Percentiles rank a stretch among this genome's conserved stretches.
Evolutionary conservation across 2,888 invertebrate genomes (phyloP).

Genomic region (Rhyacophila evoluta): DNA sequence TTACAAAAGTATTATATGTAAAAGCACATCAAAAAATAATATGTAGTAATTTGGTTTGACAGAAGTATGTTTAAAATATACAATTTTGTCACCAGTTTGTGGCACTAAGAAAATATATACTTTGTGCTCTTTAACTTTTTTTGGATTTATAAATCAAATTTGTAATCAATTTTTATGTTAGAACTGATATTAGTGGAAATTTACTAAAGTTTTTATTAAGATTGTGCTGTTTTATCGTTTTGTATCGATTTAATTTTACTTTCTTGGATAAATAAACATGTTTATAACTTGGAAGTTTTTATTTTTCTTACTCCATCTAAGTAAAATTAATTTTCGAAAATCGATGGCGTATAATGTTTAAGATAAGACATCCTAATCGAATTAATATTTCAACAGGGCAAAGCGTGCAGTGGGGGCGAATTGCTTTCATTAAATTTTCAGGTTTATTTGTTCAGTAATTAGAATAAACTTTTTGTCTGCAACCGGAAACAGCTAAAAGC

Average conservation of each 20-base stretch:
- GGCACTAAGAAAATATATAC: no score
- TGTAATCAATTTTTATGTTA: no score
- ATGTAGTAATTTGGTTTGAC: no score
- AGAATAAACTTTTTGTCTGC: slow-evolving; percentile 32
- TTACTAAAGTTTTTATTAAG: no score
- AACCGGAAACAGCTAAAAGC: slow-evolving; percentile 48
- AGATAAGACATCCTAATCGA: neutral
- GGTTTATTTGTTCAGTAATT: slow-evolving; percentile 33
- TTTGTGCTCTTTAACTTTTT: no score
- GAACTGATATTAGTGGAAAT: no score
- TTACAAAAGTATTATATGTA: no score
- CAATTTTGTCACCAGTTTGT: no score
- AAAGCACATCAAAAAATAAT: no score
- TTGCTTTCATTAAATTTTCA: slow-evolving; percentile 24
- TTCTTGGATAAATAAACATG: neutral
- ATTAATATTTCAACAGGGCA: slow-evolving; percentile 22
- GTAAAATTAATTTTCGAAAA: neutral
- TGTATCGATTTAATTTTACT: neutral
- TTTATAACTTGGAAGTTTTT: neutral
- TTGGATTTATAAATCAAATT: no score
- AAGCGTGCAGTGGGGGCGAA: neutral
- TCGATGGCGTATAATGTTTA: neutral
- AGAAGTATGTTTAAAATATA: no score
- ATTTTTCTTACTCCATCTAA: neutral
- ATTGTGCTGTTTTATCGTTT: no score